Conservation (phyloP, 2,888 invertebrate genomes). For the Nemapogon koenigi region DNA sequence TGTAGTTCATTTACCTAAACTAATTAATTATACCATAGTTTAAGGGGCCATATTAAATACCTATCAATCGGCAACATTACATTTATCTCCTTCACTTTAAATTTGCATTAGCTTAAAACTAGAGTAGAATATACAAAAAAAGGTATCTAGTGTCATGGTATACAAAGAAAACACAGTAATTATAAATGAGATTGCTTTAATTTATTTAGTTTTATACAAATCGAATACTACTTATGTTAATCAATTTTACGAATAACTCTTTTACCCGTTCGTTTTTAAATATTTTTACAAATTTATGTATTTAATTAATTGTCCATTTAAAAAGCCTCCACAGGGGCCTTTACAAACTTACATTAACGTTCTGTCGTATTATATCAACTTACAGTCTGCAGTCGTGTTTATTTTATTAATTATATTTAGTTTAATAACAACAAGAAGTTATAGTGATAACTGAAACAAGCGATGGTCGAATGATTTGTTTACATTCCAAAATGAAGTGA, state of each 20-base stretch:
- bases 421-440: not conserved
- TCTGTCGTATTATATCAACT: slow-evolving; percentile 39
- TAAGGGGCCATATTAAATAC: too few relatives aligned
- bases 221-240: slow-evolving; percentile 63
- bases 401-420: slow-evolving; percentile 26
- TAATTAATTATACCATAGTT: too few relatives aligned
- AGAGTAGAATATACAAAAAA: too few relatives aligned
- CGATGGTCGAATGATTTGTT: too few relatives aligned
- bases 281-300: slow-evolving; percentile 59
- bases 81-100: too few relatives aligned
- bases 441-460: too few relatives aligned
- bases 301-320: slow-evolving; percentile 44
- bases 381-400: slow-evolving; percentile 42
- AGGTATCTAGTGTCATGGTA: too few relatives aligned
- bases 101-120: too few relatives aligned
- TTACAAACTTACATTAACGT: slow-evolving; percentile 59
- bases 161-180: slow-evolving; percentile 40
- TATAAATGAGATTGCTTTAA: slow-evolving; percentile 67
- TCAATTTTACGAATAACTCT: slow-evolving; percentile 61
- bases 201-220: slow-evolving; percentile 65
- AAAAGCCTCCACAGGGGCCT: slow-evolving; percentile 60
- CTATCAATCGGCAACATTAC: too few relatives aligned
- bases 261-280: slow-evolving; percentile 51
- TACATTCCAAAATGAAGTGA: too few relatives aligned
- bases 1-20: too few relatives aligned